These are phyloP conservation scores for Nomada fucata DNA, from an alignment of 2,888 invertebrate species.

Conservation along the genomic window DNA sequence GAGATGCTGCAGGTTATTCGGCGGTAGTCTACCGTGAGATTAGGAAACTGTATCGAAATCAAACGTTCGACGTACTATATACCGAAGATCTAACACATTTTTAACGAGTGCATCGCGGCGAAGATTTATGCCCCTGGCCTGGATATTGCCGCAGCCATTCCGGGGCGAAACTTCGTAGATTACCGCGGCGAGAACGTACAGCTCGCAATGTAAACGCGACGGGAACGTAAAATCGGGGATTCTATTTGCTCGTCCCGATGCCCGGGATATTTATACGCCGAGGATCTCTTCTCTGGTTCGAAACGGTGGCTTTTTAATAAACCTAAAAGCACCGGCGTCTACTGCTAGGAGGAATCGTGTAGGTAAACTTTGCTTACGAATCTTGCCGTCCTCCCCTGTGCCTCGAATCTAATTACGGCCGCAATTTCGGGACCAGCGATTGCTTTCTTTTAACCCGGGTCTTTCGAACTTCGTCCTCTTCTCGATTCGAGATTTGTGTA, in stretches of 20 bases:
- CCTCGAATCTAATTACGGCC: conserved; percentile 39
- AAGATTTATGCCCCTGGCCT: conserved; percentile 1
- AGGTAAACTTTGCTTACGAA: neutral
- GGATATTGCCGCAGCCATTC: conserved; percentile 6
- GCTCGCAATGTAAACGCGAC: conserved; percentile 8
- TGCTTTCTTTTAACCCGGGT: conserved; percentile 17
- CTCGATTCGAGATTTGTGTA: conserved; percentile 44
- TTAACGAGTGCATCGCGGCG: conserved; percentile 34
- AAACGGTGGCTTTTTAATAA: conserved; percentile 28
- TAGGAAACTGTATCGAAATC: neutral
- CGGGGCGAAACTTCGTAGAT: conserved; percentile 20
- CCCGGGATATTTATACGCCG: conserved; percentile 9
- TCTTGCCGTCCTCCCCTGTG: conserved; percentile 10
- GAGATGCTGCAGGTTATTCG: neutral
- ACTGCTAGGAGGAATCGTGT: neutral
- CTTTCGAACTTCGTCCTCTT: conserved; percentile 1
- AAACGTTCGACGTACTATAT: neutral
- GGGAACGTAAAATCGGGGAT: conserved; percentile 14
- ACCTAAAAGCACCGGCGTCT: neutral
- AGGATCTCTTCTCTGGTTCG: neutral
- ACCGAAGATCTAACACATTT: conserved; percentile 37
- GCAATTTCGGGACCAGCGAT: conserved; percentile 28
- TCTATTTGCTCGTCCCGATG: conserved; percentile 13
- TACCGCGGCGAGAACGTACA: conserved; percentile 14
- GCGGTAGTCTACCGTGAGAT: neutral